Evolutionary conservation across 1,140 invertebrate genomes (phyloP).

Genomic region (Micrasema longulum): DNA sequence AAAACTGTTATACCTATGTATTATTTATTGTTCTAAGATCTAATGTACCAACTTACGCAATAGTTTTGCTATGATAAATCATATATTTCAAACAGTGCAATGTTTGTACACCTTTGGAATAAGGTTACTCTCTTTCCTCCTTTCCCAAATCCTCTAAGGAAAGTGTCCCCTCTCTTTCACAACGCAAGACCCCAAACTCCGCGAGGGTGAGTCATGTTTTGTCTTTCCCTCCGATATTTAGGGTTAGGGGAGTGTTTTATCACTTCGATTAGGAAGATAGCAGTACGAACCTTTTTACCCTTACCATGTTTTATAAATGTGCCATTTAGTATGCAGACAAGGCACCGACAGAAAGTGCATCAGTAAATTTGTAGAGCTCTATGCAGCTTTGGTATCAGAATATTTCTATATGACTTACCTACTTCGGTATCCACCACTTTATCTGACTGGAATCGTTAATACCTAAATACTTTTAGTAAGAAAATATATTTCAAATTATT

Average conservation of each 20-base stretch:
- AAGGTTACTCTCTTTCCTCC: conserved; percentile 9
- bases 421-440: neutral
- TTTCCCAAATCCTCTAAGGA: neutral
- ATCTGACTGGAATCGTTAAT: neutral
- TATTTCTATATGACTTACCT: neutral
- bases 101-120: neutral
- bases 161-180: conserved; percentile 30
- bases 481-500: neutral
- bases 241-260: conserved; percentile 39
- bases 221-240: conserved; percentile 43
- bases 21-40: neutral
- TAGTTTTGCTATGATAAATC: neutral
- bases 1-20: neutral
- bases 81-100: neutral
- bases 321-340: conserved; percentile 28
- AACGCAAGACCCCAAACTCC: neutral
- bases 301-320: conserved; percentile 26
- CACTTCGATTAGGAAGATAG: conserved; percentile 41
- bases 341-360: conserved; percentile 12
- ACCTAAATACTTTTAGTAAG: neutral
- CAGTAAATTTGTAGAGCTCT: conserved; percentile 1
- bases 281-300: too few relatives aligned
- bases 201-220: conserved; percentile 46
- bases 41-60: neutral
- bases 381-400: neutral